Evolutionary conservation across 2,797 vertebrate genomes (phyloP).

Genomic region (Tinamus major): DNA sequence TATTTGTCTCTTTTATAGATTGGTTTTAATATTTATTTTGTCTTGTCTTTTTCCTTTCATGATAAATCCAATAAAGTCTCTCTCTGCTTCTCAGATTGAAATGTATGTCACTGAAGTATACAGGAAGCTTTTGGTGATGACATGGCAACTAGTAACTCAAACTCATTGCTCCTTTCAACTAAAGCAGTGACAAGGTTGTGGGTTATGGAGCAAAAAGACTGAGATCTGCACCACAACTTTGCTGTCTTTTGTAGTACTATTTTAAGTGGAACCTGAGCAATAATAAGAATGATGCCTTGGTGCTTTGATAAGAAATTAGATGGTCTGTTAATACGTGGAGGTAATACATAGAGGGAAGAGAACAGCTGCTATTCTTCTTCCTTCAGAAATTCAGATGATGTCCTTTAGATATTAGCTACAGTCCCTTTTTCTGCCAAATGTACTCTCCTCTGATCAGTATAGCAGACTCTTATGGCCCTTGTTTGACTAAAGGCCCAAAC

Average conservation of each 20-base stretch:
- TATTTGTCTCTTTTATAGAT: neutral
- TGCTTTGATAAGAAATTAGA: neutral
- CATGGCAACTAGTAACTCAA: neutral
- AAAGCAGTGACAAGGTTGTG: neutral
- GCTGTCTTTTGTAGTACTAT: neutral
- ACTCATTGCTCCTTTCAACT: neutral
- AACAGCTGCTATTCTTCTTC: neutral
- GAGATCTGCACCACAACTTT: neutral
- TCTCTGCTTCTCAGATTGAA: neutral
- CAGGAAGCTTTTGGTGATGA: neutral
- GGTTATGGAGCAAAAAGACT: neutral
- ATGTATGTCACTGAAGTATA: neutral
- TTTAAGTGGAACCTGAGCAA: neutral
- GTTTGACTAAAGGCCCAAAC: neutral
- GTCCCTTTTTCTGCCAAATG: neutral
- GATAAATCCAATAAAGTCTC: constrained; percentile 9
- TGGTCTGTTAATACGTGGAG: neutral
- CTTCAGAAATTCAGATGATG: accelerated
- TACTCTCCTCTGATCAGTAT: neutral
- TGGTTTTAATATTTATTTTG: constrained; percentile 52
- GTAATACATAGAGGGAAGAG: neutral
- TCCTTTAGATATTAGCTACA: neutral
- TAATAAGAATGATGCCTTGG: neutral
- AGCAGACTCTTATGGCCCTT: neutral
- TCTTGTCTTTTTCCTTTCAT: neutral